Conservation (phyloP, 2,888 invertebrate genomes). For the Chrysotoxum bicinctum region DNA sequence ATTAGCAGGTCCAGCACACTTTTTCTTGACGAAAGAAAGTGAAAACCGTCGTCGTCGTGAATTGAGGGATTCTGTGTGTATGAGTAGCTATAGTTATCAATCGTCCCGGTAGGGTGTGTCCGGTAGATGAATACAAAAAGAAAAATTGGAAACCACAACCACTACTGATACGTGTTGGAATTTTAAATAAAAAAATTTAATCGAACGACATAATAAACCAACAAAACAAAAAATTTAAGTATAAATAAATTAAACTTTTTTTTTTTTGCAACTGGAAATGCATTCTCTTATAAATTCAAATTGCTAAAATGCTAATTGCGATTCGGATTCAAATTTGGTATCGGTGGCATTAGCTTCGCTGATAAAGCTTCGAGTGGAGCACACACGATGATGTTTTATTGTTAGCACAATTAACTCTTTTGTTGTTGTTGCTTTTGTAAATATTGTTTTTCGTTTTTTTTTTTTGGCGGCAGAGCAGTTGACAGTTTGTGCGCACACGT, state of each 20-base stretch:
- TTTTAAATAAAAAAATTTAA: slow-evolving; percentile 49
- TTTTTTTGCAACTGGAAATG: slow-evolving; percentile 52
- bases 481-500: slow-evolving; percentile 17
- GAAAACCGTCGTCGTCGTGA: slow-evolving; percentile 37
- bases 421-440: slow-evolving; percentile 42
- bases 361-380: slow-evolving; percentile 46
- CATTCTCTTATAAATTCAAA: slow-evolving; percentile 43
- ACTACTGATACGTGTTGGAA: slow-evolving; percentile 62
- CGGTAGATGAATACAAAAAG: neutral
- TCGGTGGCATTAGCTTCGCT: slow-evolving; percentile 40
- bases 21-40: slow-evolving; percentile 46
- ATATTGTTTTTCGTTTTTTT: neutral
- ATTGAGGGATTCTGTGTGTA: neutral
- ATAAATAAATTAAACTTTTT: neutral
- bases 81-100: neutral
- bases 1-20: slow-evolving; percentile 2
- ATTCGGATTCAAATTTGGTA: slow-evolving; percentile 62
- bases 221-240: slow-evolving; percentile 2
- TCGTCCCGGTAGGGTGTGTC: slow-evolving; percentile 60
- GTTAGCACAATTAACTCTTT: slow-evolving; percentile 66
- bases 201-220: slow-evolving; percentile 16
- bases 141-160: slow-evolving; percentile 13
- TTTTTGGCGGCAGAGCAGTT: neutral
- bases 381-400: slow-evolving; percentile 14
- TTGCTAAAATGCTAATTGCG: slow-evolving; percentile 51